Base-by-base conservation (phyloP, 1,140 invertebrate species). In the Limonius californicus region DNA sequence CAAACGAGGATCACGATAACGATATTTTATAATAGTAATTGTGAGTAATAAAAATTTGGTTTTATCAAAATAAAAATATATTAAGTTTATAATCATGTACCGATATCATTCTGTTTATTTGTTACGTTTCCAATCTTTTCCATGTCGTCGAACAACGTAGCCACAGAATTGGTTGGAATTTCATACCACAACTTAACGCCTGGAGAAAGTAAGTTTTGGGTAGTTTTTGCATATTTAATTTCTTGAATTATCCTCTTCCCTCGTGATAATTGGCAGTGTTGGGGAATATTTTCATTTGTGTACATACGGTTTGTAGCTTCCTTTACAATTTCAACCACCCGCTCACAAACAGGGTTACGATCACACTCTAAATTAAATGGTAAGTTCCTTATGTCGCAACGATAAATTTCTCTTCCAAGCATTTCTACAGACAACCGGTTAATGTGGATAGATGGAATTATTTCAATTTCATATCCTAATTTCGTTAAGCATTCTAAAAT, bases 391-490 rank as follows among this genome's bases (percentile, higher is more conserved):
- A 72, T 67, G 30, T 72, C 68, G 47, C 70, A 67, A 16, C 62
- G 53, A 45, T 58, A 72, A 12, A 72, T 65, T 27, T 54, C 54
- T 14, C 65, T 61, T 9, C 66, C 65, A 19, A 32, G 21, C 55
- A 70, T 64, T 61, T 72, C 60, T 27, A 72, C 59, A n/a, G 63
- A 57, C 12, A 72, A 50, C 18, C 64, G 32, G 23, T 72, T 70
- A 14, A 67, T 42, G 43, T 66, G 60, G 9, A 54, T 54, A 1
- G 67, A 61, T 14, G 60, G 64, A 50, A 62, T 19, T 1, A 65
- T 35, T 57, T 68, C 63, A 7, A 65, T 60, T 6, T 62, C 54
- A 39, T 66, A 68, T 1, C 32, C 45, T 14, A 50, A 50, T 54
- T 50, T 43, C 9, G 53, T 56, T 27, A 66, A 35, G 47, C 18